Conservation (phyloP, 2,113 vertebrate species). For the Ptychochromis oligacanthus region DNA sequence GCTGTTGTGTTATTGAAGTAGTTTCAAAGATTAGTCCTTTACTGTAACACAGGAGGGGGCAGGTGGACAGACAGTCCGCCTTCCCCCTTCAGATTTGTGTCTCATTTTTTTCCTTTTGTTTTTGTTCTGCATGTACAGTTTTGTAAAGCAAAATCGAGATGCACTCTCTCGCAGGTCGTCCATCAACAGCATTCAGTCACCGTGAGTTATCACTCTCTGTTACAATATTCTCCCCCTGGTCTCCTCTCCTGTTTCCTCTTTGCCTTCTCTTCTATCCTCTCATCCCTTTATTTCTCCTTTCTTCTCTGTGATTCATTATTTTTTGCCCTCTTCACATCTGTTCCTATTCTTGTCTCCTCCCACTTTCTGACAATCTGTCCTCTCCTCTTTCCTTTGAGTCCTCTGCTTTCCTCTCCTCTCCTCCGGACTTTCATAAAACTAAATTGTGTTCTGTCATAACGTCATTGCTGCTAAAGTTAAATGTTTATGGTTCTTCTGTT, state of each 20-base stretch:
- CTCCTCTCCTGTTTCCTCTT: constrained; percentile 19
- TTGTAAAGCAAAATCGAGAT: constrained; percentile 99
- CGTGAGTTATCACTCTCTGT: constrained; percentile 83
- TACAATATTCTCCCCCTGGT: constrained; percentile 65
- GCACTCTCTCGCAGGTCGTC: constrained; percentile 98
- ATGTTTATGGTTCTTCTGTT: constrained; percentile 6
- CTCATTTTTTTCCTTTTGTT: constrained; percentile 85
- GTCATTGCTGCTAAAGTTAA: constrained; percentile 14
- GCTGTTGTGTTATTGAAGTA: constrained; percentile 61
- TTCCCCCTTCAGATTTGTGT: constrained; percentile 67
- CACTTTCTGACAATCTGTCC: background rate
- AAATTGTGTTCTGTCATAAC: background rate
- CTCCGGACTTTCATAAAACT: background rate
- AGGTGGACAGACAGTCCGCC: constrained; percentile 56
- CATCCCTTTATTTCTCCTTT: background rate
- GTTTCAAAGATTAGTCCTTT: constrained; percentile 55
- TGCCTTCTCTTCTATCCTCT: background rate
- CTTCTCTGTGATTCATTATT: background rate
- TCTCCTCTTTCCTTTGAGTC: background rate
- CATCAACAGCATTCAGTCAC: constrained; percentile 98
- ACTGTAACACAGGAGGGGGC: constrained; percentile 49
- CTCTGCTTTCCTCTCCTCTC: background rate
- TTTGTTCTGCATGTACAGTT: constrained; percentile 98
- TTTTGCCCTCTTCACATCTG: background rate
- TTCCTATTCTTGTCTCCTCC: background rate